phyloP scores from a whole-genome alignment of 2,113 vertebrate species.

The Scomber scombrus region DNA sequence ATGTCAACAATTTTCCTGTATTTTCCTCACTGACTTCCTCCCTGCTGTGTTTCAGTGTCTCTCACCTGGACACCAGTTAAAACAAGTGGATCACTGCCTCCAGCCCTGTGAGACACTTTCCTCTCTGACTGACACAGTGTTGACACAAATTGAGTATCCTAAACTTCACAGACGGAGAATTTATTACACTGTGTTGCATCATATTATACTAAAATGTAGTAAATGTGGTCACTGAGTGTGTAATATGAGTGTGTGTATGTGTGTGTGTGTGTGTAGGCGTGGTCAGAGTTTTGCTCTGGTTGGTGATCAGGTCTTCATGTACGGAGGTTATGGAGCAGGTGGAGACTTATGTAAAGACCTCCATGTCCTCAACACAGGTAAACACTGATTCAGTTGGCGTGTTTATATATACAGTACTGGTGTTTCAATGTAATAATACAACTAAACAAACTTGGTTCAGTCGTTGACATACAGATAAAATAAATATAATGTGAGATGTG shows the following conservation, averaged over 20 bases:
- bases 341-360: slow-evolving; percentile 77
- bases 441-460: too few relatives aligned
- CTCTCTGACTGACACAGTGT: not conserved
- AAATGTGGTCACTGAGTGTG: not conserved
- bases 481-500: too few relatives aligned
- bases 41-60: slow-evolving; percentile 74
- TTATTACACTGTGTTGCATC: too few relatives aligned
- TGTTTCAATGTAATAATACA: too few relatives aligned
- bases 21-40: not conserved
- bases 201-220: too few relatives aligned
- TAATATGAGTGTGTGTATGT: not conserved
- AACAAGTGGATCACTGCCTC: slow-evolving; percentile 73
- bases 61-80: slow-evolving; percentile 84
- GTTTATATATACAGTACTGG: not conserved
- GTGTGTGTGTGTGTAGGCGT: slow-evolving; percentile 67
- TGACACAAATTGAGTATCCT: not conserved
- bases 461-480: too few relatives aligned
- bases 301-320: slow-evolving; percentile 82
- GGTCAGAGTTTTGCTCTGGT: slow-evolving; percentile 76
- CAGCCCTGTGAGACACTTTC: slow-evolving; percentile 75
- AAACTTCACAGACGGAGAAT: not conserved
- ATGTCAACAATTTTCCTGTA: not conserved
- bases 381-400: not conserved
- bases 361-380: slow-evolving; percentile 82
- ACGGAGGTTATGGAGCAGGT: slow-evolving; percentile 73